These are phyloP conservation scores for Andrena bucephala DNA, from an alignment of 2,888 invertebrate genomes.

Conservation along the genomic window DNA sequence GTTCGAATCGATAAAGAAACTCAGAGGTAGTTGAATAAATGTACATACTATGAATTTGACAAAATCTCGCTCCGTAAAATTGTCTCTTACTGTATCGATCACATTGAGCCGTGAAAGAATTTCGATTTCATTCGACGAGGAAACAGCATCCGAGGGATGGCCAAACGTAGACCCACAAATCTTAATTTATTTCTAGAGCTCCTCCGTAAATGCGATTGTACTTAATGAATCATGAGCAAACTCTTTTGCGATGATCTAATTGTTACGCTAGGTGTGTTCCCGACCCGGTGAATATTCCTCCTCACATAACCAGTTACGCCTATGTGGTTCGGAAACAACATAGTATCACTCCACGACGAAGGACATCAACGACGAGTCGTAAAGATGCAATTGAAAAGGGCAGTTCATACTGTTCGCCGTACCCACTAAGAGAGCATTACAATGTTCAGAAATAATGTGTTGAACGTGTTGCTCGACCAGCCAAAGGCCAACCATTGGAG, in stretches of 20 bases:
- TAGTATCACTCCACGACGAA: slow-evolving; percentile 56
- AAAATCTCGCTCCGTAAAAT: slow-evolving; percentile 14
- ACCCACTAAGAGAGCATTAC: slow-evolving; percentile 71
- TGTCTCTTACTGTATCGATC: background rate
- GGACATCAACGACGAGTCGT: slow-evolving; percentile 64
- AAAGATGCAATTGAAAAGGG: slow-evolving; percentile 61
- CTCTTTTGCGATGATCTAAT: slow-evolving; percentile 62
- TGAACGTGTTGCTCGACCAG: slow-evolving; percentile 33
- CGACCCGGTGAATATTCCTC: slow-evolving; percentile 54
- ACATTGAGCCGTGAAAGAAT: slow-evolving; percentile 16
- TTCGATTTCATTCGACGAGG: slow-evolving; percentile 25
- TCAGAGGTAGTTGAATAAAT: slow-evolving; percentile 35
- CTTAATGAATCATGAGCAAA: slow-evolving; percentile 71
- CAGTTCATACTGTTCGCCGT: slow-evolving; percentile 68
- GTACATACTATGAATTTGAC: slow-evolving; percentile 20
- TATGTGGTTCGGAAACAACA: slow-evolving; percentile 59
- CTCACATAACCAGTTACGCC: slow-evolving; percentile 53
- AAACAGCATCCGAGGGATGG: slow-evolving; percentile 15
- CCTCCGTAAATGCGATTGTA: slow-evolving; percentile 72
- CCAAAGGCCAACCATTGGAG: slow-evolving; percentile 41
- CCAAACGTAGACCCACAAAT: slow-evolving; percentile 41
- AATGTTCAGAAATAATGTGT: slow-evolving; percentile 62
- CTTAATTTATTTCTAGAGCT: slow-evolving; percentile 50
- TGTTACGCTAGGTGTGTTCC: slow-evolving; percentile 64
- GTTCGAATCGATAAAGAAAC: slow-evolving; percentile 19